These are phyloP conservation scores for Raja brachyura DNA, from an alignment of 2,113 vertebrate species.

Conservation along the genomic window DNA sequence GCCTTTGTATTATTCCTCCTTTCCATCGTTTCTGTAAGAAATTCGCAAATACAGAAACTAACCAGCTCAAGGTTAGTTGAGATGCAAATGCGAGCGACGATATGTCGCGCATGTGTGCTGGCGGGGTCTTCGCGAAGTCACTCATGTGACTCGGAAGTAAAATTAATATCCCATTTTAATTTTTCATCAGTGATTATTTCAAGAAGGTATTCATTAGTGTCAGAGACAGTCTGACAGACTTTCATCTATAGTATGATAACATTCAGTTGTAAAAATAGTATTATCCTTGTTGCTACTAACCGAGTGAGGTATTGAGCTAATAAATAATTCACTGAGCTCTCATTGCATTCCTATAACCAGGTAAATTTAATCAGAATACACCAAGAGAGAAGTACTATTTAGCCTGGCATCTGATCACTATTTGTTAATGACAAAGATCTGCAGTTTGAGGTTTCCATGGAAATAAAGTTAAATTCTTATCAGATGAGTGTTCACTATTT, in stretches of 20 bases:
- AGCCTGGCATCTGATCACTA: not conserved
- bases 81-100: too few relatives aligned
- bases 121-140: too few relatives aligned
- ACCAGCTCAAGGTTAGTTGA: too few relatives aligned
- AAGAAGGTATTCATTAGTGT: constrained; percentile 19
- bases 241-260: not conserved
- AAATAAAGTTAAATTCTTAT: constrained; percentile 24
- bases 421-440: constrained; percentile 5
- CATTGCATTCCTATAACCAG: not conserved
- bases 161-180: constrained; percentile 32
- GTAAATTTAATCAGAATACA: constrained; percentile 1
- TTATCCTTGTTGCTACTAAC: constrained; percentile 13
- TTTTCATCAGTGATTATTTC: constrained; percentile 32
- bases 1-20: too few relatives aligned
- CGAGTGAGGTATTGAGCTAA: not conserved
- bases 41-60: too few relatives aligned
- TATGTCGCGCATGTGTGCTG: too few relatives aligned
- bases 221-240: not conserved
- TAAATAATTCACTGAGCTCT: constrained; percentile 6
- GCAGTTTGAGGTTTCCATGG: not conserved
- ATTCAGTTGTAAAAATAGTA: constrained; percentile 19
- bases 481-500: not conserved
- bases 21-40: too few relatives aligned
- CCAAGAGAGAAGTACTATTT: not conserved
- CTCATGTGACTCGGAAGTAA: too few relatives aligned